Conservation (phyloP, 1,140 invertebrate species). For the Dysdera silvatica region DNA sequence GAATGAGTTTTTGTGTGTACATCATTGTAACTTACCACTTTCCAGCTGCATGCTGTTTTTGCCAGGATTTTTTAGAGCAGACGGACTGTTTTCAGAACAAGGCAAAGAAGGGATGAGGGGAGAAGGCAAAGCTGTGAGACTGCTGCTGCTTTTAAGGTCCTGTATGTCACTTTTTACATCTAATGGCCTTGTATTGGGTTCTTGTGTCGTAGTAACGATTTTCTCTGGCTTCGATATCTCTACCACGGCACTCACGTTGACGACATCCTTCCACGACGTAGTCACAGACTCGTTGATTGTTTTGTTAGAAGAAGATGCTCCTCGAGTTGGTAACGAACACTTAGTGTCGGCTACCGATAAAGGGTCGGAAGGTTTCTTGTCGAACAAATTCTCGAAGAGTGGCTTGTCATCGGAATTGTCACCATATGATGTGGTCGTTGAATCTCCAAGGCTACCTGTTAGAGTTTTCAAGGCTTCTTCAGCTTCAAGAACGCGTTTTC, state of each 20-base stretch:
- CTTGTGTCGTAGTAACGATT: too few species aligned
- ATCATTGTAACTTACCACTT: too few species aligned
- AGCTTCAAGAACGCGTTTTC: conserved; percentile 71
- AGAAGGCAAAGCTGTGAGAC: too few species aligned
- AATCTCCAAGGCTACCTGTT: conserved; percentile 50
- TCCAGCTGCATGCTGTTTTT: too few species aligned
- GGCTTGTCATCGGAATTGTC: conserved; percentile 60
- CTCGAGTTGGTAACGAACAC: background rate
- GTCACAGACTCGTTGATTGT: conserved; percentile 20
- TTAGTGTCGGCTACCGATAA: too few species aligned
- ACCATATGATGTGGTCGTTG: background rate
- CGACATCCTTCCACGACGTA: conserved; percentile 53
- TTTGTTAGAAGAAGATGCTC: background rate
- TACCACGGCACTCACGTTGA: conserved; percentile 51
- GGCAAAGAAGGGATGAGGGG: too few species aligned
- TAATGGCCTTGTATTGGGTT: too few species aligned
- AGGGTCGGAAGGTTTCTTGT: conserved; percentile 54
- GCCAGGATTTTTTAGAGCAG: too few species aligned
- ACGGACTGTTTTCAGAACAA: too few species aligned
- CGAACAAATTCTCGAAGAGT: conserved; percentile 72
- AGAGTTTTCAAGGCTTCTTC: conserved; percentile 73
- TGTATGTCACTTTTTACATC: too few species aligned
- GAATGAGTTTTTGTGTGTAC: too few species aligned
- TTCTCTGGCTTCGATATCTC: conserved; percentile 6
- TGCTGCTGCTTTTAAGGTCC: too few species aligned